phyloP scores from a whole-genome alignment of 2,888 invertebrate genomes.

The Ochropleura leucogaster region DNA sequence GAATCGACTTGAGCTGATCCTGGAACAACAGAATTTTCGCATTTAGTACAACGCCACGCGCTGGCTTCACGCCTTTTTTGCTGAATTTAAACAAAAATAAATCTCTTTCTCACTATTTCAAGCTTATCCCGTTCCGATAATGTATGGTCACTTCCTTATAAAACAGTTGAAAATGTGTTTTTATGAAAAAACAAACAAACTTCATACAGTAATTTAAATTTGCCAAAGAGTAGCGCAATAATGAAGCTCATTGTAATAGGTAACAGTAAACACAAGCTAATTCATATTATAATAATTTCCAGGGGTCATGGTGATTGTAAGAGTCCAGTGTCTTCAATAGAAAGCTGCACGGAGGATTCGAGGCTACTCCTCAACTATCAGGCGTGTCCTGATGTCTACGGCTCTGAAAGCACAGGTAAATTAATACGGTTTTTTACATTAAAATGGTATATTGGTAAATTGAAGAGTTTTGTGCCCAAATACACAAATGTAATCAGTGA shows the following conservation, averaged over 20 bases:
- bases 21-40: background rate
- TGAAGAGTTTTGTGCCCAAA: too few relatives aligned
- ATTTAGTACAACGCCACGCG: background rate
- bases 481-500: too few relatives aligned
- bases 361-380: constrained; percentile 97
- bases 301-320: constrained; percentile 97
- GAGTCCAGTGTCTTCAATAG: constrained; percentile 97
- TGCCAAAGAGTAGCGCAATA: background rate
- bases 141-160: background rate
- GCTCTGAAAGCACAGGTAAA: constrained; percentile 97
- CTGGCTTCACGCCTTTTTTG: too few relatives aligned
- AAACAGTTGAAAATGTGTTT: background rate
- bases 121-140: background rate
- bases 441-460: too few relatives aligned
- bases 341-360: constrained; percentile 98
- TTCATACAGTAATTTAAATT: background rate
- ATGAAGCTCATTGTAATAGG: background rate
- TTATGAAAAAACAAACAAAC: background rate
- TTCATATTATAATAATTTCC: constrained; percentile 58
- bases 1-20: background rate
- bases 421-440: background rate
- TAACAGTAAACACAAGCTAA: constrained; percentile 2
- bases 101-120: background rate
- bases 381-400: constrained; percentile 97
- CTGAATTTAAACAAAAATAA: too few relatives aligned